phyloP scores from a whole-genome alignment of 2,797 vertebrate genomes.

The Thalassophryne amazonica region DNA sequence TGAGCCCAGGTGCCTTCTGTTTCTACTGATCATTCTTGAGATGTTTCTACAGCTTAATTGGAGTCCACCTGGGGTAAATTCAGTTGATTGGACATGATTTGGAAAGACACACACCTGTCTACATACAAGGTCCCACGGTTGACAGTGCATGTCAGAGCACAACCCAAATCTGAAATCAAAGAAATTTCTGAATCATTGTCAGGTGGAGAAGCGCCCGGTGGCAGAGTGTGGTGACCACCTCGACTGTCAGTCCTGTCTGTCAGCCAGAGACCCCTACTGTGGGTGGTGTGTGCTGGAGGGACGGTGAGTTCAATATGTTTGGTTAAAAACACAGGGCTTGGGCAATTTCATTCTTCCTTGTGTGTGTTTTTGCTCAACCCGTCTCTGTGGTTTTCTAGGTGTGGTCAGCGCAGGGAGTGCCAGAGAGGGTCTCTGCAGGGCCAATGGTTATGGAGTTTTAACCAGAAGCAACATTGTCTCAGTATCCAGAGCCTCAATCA shows the following conservation, averaged over 20 bases:
- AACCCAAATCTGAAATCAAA: background rate
- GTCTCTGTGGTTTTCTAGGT: slow-evolving; percentile 67
- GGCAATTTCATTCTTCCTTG: background rate
- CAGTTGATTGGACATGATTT: no score
- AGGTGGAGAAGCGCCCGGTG: slow-evolving; percentile 91
- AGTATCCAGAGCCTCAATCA: slow-evolving; percentile 82
- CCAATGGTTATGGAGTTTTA: slow-evolving; percentile 92
- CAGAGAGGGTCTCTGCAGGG: slow-evolving; percentile 77
- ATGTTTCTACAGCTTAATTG: no score
- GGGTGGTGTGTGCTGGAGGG: slow-evolving; percentile 97
- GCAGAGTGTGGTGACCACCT: slow-evolving; percentile 86
- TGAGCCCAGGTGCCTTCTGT: no score
- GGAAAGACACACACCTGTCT: no score
- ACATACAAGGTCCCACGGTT: no score
- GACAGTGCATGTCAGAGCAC: background rate
- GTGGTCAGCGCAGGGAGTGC: slow-evolving; percentile 86
- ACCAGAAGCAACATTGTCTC: slow-evolving; percentile 83
- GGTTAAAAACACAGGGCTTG: background rate
- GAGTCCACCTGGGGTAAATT: no score
- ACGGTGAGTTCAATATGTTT: slow-evolving; percentile 73
- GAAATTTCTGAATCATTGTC: slow-evolving; percentile 6
- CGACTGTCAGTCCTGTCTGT: slow-evolving; percentile 89
- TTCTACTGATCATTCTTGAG: no score
- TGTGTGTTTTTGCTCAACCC: background rate
- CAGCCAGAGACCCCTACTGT: slow-evolving; percentile 89